Percentiles rank a stretch among this genome's conserved stretches.
phyloP scores from a whole-genome alignment of 2,888 invertebrate genomes.

The Phengaris arion region DNA sequence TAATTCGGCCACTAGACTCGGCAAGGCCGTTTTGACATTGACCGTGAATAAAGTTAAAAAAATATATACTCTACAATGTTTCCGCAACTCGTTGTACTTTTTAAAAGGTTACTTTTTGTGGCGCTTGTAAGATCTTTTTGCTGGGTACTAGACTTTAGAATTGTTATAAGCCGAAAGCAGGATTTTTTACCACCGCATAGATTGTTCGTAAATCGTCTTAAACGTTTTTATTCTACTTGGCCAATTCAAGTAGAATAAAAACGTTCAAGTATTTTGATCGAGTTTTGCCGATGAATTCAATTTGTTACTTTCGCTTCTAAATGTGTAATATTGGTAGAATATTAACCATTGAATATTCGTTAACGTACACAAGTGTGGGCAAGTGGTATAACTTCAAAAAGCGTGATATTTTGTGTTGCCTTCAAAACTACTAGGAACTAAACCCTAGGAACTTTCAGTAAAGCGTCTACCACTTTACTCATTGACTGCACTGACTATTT shows the following conservation, averaged over 20 bases:
- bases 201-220: not conserved
- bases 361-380: too few relatives aligned
- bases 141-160: not conserved
- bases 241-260: too few relatives aligned
- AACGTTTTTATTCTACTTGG: not conserved
- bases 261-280: not conserved
- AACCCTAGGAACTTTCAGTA: too few relatives aligned
- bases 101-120: constrained; percentile 30
- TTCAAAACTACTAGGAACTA: too few relatives aligned
- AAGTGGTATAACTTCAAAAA: too few relatives aligned
- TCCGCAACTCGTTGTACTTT: constrained; percentile 66
- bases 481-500: too few relatives aligned
- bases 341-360: too few relatives aligned
- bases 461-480: too few relatives aligned
- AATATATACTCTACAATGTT: constrained; percentile 66
- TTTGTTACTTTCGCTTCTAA: too few relatives aligned
- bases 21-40: constrained; percentile 77
- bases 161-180: not conserved
- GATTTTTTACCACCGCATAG: not conserved
- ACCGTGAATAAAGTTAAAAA: constrained; percentile 69
- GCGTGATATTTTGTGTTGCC: too few relatives aligned
- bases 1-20: constrained; percentile 63
- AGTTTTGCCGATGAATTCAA: too few relatives aligned
- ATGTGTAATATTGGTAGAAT: too few relatives aligned
- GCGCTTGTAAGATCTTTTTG: constrained; percentile 4